Base-by-base conservation (phyloP, 2,797 vertebrate species). In the Galagoides demidoff region DNA sequence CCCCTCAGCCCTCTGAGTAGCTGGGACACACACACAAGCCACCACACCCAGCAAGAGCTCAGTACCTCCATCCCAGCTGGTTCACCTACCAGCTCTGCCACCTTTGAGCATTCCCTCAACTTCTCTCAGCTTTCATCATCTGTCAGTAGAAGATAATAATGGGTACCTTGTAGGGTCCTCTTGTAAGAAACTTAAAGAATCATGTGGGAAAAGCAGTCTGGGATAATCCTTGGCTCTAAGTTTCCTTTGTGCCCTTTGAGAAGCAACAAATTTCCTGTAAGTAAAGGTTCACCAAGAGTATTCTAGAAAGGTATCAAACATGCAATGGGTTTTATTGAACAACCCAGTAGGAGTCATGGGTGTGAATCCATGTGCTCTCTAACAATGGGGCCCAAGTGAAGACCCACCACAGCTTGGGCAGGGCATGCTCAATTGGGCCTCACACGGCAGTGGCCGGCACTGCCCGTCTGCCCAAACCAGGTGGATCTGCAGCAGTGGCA, bases 221-320 rank as follows among this genome's bases (percentile, higher is more conserved):
- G 39, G 49, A 78, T 29, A 89, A 17, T 73, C 11, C 14, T 71
- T 66, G 43, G 9, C 16, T 78, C 27, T 91, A 55, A 79, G 39
- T n/a, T n/a, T 74, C 34, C 7, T 79, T 39, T 23, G 13, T 79
- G 27, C 7, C 11, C 31, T 59, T 70, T 82, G 71, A 73, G 85
- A 92, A 88, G 63, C 13, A 95, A 92, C 19, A 71, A 7, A 87
- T 45, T 78, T 82, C 64, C 39, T 95, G 0, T 57, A 74, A 61
- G 17, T 37, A 92, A 74, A 92, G 4, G 25, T 86, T 93, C 49
- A 85, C 49, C 64, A 83, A 93, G 34, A 71, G 92, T 85, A 85
- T 63, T 90, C 57, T 82, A 91, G 78, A 92, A 92, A 83, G 34
- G 85, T 31, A 79, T 70, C 27, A 90, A 78, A 23, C 14, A 89